These are phyloP conservation scores for Drymodes brunneopygia DNA, from an alignment of 2,113 vertebrate species.

Conservation along the genomic window DNA sequence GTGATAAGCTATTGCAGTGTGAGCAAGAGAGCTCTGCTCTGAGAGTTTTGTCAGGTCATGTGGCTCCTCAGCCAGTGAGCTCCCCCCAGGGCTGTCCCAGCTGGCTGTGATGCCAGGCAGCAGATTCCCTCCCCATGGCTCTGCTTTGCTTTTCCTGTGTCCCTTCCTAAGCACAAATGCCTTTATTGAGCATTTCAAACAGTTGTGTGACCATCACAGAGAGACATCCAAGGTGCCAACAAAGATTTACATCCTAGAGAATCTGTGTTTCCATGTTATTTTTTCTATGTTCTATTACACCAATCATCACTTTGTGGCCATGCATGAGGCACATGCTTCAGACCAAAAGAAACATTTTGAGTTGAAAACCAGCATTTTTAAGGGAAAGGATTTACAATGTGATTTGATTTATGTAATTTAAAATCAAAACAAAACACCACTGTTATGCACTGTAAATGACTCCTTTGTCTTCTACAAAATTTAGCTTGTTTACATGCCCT, in stretches of 20 bases:
- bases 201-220: neutral
- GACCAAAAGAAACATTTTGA: neutral
- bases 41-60: neutral
- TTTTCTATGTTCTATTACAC: neutral
- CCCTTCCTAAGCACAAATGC: neutral
- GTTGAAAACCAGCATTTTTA: neutral
- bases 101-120: neutral
- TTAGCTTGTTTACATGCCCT: slow-evolving; percentile 26
- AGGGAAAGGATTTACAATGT: neutral
- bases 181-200: neutral
- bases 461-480: slow-evolving; percentile 20
- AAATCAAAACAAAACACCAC: neutral
- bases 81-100: neutral
- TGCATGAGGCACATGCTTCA: neutral
- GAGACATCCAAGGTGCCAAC: neutral
- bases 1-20: neutral
- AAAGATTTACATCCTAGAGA: neutral
- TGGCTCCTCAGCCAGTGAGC: neutral
- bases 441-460: neutral
- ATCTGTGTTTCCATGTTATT: neutral
- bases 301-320: neutral
- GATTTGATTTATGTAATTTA: slow-evolving; percentile 24
- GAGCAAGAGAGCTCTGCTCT: neutral
- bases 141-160: neutral
- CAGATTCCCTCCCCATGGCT: neutral